These are phyloP conservation scores for Brachycybe producta DNA, from an alignment of 2,888 invertebrate genomes.

Conservation along the genomic window DNA sequence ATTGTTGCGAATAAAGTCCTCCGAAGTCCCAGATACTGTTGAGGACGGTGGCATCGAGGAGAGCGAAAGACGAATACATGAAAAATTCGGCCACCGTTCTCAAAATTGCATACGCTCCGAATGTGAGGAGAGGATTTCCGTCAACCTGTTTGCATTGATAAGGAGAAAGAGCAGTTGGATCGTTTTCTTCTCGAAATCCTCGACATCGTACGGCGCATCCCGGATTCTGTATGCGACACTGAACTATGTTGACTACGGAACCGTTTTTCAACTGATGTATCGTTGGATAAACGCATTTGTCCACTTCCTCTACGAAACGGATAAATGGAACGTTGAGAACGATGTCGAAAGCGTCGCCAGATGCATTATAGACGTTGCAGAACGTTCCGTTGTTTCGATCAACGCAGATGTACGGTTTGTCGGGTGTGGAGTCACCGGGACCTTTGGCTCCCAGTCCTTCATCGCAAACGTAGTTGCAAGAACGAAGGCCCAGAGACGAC, in stretches of 20 bases:
- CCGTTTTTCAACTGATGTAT: not conserved
- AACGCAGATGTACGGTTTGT: slow-evolving; percentile 12
- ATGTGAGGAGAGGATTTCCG: slow-evolving; percentile 53
- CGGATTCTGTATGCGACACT: slow-evolving; percentile 8
- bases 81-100: slow-evolving; percentile 60
- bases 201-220: slow-evolving; percentile 11
- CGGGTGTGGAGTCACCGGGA: not conserved
- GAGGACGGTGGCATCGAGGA: slow-evolving; percentile 24
- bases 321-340: slow-evolving; percentile 3
- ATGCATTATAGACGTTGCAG: slow-evolving; percentile 17
- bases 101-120: slow-evolving; percentile 52
- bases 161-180: not conserved
- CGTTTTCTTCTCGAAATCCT: not conserved
- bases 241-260: not conserved
- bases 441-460: not conserved
- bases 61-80: slow-evolving; percentile 47
- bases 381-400: not conserved
- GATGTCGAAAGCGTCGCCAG: slow-evolving; percentile 13
- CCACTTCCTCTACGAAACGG: not conserved
- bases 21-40: slow-evolving; percentile 19
- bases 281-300: slow-evolving; percentile 11
- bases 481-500: slow-evolving; percentile 15
- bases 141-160: slow-evolving; percentile 21
- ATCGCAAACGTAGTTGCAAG: slow-evolving; percentile 22
- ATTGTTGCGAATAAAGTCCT: slow-evolving; percentile 17